These are phyloP conservation scores for Notiomystis cincta DNA, from an alignment of 2,113 vertebrate genomes.

Conservation along the genomic window DNA sequence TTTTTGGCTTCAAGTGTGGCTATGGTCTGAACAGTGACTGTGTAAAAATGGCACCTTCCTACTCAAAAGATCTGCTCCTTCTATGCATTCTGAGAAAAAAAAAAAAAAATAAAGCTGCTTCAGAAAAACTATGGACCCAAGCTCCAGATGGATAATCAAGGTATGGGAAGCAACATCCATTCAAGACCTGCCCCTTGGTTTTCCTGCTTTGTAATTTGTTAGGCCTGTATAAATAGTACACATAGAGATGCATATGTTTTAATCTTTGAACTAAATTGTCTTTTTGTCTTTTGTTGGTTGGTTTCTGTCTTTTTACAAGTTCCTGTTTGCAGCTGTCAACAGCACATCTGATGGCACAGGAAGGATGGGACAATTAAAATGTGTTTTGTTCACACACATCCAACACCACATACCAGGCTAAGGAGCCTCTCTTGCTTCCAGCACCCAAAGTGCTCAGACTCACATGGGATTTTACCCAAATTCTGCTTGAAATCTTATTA, in stretches of 20 bases:
- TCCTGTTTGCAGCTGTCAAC: background rate
- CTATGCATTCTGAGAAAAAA: background rate
- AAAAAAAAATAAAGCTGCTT: background rate
- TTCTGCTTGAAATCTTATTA: background rate
- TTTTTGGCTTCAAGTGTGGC: conserved; percentile 61
- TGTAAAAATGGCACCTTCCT: conserved; percentile 63
- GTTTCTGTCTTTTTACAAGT: background rate
- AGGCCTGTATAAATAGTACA: background rate
- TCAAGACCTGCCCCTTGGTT: background rate
- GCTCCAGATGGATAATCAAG: background rate
- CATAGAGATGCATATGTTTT: background rate
- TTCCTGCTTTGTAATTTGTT: background rate
- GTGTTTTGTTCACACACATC: background rate
- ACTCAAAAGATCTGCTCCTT: conserved; percentile 60
- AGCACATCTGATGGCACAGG: background rate
- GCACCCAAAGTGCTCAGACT: background rate
- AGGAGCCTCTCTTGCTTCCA: background rate
- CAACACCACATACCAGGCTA: fast-evolving
- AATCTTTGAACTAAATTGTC: background rate
- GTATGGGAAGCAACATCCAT: background rate
- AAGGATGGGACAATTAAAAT: background rate
- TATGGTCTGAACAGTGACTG: conserved; percentile 58
- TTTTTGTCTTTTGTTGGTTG: background rate
- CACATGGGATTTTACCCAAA: background rate
- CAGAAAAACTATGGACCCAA: background rate